Base-by-base conservation (phyloP, 1,140 invertebrate species). In the Bursaphelenchus mucronatus region DNA sequence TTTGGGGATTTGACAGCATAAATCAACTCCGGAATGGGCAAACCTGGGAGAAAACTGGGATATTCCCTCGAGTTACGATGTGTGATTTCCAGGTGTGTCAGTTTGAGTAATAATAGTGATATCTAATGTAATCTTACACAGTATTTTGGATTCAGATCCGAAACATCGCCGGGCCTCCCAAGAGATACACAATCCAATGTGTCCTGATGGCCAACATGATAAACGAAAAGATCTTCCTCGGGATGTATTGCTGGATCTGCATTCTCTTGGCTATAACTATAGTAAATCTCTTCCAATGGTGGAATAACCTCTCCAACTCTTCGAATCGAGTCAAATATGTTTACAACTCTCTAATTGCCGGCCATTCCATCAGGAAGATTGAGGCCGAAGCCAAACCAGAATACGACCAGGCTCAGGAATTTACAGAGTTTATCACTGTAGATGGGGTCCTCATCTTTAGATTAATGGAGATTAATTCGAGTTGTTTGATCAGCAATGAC, bases 201-300 rank as follows among this genome's bases (percentile, higher is more conserved):
- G 76, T 78, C 43, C 73, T 77, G 8, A 69, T 73, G 13, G 71
- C 65, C 47, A 79, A 77, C 55, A 75, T 77, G 76, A 55, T 77
- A 51, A 78, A 79, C 43, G 75, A 77, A 52, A 76, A 76, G 64
- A 65, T 76, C 40, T 76, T 76, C 57, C 43, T 72, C 5, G 61
- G 57, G 39, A 49, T 76, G 15, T 76, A 75, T 66, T 69, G 55
- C 19, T 78, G 75, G 75, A 49, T 68, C 13, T 71, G n/a, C 15
- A 39, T 68, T 15, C 50, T 71, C 61, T 39, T 56, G 49, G 13
- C 61, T 3, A 49, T 63, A 15, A 49, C 67, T 21, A 56, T 19
- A 8, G 69, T 78, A 41, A 77, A 77, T 53, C 65, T 71, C 8
- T 44, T 61, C 40, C 68, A 77, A 45, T 76, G 75, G 75, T 49